phyloP scores from a whole-genome alignment of 2,888 invertebrate species.

The Ceramica pisi region DNA sequence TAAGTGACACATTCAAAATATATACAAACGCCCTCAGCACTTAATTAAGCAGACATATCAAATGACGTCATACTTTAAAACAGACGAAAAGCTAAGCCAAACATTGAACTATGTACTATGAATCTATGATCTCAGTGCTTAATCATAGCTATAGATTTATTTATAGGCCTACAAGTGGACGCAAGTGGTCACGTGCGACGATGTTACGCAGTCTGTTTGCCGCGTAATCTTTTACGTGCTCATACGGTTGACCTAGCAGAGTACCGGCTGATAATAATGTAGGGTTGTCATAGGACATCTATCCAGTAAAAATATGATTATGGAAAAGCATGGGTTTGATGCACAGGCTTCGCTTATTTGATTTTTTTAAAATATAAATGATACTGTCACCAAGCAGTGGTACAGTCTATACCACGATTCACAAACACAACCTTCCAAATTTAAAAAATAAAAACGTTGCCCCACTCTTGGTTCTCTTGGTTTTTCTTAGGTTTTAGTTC shows the following conservation, averaged over 20 bases:
- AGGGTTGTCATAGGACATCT: constrained; percentile 41
- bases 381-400: no score
- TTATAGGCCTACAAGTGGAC: constrained; percentile 68
- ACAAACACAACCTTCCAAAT: no score
- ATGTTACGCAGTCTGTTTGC: constrained; percentile 62
- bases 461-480: no score
- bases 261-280: constrained; percentile 64
- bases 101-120: constrained; percentile 35
- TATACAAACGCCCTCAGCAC: constrained; percentile 3
- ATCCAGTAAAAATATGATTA: neutral
- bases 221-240: constrained; percentile 65
- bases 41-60: constrained; percentile 17
- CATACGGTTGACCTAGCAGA: constrained; percentile 63
- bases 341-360: neutral
- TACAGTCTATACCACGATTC: no score
- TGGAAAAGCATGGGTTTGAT: neutral
- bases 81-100: constrained; percentile 13
- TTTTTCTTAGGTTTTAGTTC: no score
- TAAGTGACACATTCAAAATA: constrained; percentile 3
- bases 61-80: constrained; percentile 30
- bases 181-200: constrained; percentile 68
- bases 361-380: no score
- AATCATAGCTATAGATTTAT: constrained; percentile 66
- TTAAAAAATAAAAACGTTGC: no score
- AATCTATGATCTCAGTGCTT: constrained; percentile 52